Evolutionary conservation across 2,113 vertebrate species (phyloP).

Genomic region (Campylomormyrus numenius): DNA sequence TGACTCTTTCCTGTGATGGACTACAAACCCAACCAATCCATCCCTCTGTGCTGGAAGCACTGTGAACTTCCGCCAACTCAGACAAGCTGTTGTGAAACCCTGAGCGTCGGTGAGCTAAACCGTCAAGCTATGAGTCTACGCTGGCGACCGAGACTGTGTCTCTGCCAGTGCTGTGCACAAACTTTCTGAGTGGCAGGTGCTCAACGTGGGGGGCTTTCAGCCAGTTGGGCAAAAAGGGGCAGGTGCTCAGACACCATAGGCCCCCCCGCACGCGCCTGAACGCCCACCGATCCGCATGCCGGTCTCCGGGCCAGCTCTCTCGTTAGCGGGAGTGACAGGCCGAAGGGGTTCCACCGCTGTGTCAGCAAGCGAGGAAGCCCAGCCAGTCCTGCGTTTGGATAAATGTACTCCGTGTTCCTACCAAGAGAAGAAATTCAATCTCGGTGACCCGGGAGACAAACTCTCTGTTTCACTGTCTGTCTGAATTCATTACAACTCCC

Average conservation of each 20-base stretch:
- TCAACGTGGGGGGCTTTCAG: background rate
- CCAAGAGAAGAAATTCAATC: conserved; percentile 18
- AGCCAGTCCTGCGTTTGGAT: background rate
- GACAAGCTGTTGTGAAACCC: background rate
- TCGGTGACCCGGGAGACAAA: conserved; percentile 10
- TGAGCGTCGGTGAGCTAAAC: background rate
- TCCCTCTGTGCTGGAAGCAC: background rate
- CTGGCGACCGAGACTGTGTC: background rate
- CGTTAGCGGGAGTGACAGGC: background rate
- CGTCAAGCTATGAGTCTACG: background rate
- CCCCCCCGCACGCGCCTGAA: background rate
- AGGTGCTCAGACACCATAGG: background rate
- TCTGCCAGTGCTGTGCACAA: background rate
- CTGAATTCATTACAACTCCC: conserved; percentile 21
- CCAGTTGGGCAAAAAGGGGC: background rate
- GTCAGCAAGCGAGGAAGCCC: background rate
- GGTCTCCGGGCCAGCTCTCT: background rate
- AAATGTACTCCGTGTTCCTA: conserved; percentile 10
- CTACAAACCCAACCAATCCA: background rate
- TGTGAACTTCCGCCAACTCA: background rate
- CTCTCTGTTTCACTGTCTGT: conserved; percentile 12
- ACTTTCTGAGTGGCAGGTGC: background rate
- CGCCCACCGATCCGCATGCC: background rate
- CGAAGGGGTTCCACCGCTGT: background rate
- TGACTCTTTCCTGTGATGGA: background rate